Evolutionary conservation across 1,140 invertebrate species (phyloP), one percentile per base, ranked within the genome.

Genomic region (Drosophila ironensis): DNA sequence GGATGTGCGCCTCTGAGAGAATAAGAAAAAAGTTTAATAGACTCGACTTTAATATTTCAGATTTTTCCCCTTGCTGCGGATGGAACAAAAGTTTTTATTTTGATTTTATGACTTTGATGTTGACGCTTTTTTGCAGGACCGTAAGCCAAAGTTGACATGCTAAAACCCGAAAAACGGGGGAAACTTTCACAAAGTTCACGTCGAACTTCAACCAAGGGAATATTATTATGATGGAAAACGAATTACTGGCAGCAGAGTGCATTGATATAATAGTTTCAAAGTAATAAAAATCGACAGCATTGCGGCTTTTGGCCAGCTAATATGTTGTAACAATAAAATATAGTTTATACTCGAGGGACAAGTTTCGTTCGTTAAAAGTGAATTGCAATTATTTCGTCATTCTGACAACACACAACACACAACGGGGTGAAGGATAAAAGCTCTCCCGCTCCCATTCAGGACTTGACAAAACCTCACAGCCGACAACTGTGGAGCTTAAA

Each of bases 1-100:
- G 8, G 1, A 5, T 14, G 4, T 6, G 11, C 4, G 24, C 46
- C 11, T 37, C 67, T 45, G 42, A 38, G 46, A 16, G 30, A 27
- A 3, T 24, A 48, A 56, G 17, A 40, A 77, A 75, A 77, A 82
- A 82, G 50, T 73, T 77, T 84, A 82, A 84, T 78, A 82, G 73
- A 84, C 78, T 72, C 61, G 51, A 40, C 72, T 82, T 82, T 76
- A 82, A 82, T 77, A 84, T 77, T 71, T 42, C 48, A 46, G 38
- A 38, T 72, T 51, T 45, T 27, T 3, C 25, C 14, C 53, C 51
- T 33, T 7, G 33, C 27, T 17, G 30, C 16, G 8, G 24, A 19
- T 37, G 16, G 25, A 52, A 42, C 16, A 82, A 77, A 67, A 57
- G 52, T 82, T 82, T 76, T 70, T 78, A 74, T 78, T 86, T 71